Conservation (phyloP, 1,140 invertebrate species). For the Choristoneura fumiferana region DNA sequence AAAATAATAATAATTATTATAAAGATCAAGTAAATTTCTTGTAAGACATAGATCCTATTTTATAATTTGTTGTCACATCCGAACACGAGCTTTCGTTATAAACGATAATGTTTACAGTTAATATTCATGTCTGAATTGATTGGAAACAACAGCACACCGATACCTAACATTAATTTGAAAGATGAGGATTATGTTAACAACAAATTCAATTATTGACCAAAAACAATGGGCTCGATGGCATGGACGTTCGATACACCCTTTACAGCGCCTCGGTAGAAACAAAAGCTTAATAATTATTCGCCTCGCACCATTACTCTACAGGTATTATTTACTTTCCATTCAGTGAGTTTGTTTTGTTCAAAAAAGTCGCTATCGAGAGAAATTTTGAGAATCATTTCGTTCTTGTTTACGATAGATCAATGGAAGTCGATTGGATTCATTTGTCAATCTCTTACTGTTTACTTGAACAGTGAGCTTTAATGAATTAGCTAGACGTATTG, state of each 20-base stretch:
- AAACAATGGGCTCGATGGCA: neutral
- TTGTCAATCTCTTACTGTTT: neutral
- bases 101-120: no score
- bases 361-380: neutral
- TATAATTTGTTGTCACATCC: no score
- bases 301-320: constrained; percentile 9
- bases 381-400: neutral
- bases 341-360: constrained; percentile 1
- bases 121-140: no score
- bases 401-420: neutral
- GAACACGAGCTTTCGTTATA: no score
- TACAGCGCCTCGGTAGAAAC: neutral
- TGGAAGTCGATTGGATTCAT: neutral
- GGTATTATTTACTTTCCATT: constrained; percentile 19
- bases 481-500: no score
- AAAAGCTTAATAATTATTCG: constrained; percentile 15
- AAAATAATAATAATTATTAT: no score
- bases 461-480: neutral
- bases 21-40: no score
- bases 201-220: neutral
- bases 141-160: no score
- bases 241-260: neutral
- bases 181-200: neutral
- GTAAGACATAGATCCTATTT: no score
- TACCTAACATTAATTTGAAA: no score